Conservation (phyloP, 2,797 vertebrate genomes). For the Harpagifer antarcticus region DNA sequence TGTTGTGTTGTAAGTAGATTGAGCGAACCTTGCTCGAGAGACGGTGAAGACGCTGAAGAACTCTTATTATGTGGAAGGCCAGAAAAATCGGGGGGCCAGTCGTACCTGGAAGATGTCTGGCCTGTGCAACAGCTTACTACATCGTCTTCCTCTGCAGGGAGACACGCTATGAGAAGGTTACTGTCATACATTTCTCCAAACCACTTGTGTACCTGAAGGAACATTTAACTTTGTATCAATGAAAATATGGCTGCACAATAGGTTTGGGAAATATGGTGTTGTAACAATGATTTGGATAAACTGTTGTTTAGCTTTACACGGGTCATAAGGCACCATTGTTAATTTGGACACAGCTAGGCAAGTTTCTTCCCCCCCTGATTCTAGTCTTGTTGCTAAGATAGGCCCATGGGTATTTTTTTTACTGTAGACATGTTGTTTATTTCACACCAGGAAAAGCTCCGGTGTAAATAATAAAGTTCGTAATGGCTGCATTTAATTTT, state of each 20-base stretch:
- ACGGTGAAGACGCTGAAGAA: slow-evolving; percentile 98
- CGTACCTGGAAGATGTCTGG: slow-evolving; percentile 96
- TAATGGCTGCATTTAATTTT: too few species aligned
- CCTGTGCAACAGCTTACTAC: slow-evolving; percentile 96
- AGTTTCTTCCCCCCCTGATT: too few species aligned
- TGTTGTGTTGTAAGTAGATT: slow-evolving; percentile 85
- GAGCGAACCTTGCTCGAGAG: slow-evolving; percentile 94
- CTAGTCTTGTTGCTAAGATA: too few species aligned
- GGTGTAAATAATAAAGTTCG: too few species aligned
- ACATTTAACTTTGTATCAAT: background rate
- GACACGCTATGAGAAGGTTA: slow-evolving; percentile 98
- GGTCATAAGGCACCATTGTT: too few species aligned
- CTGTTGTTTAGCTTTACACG: too few species aligned
- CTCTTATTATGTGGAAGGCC: slow-evolving; percentile 92
- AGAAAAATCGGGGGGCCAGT: slow-evolving; percentile 95
- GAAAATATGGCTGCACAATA: background rate
- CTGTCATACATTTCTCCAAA: slow-evolving; percentile 24
- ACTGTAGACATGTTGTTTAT: too few species aligned
- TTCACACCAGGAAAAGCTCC: too few species aligned
- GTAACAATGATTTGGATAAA: too few species aligned
- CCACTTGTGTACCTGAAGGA: background rate
- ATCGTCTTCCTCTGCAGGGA: slow-evolving; percentile 99
- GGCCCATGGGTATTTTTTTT: too few species aligned
- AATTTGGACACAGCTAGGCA: too few species aligned
- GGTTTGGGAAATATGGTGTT: too few species aligned